These are phyloP conservation scores for Dysidea cf. avara DNA, from an alignment of 37 sponge, comb jelly and placozoan genomes.

Conservation along the genomic window DNA sequence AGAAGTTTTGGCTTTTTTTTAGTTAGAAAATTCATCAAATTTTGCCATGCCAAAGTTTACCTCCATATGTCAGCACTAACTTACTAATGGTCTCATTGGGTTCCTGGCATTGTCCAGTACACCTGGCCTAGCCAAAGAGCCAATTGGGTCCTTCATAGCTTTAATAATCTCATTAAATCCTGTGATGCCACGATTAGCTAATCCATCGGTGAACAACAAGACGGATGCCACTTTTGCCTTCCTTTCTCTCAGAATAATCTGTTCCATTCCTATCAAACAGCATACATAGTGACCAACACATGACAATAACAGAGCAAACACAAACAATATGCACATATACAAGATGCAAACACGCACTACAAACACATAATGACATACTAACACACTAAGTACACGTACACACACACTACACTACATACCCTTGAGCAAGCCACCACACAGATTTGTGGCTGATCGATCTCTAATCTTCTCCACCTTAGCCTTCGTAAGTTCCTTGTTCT, in stretches of 20 bases:
- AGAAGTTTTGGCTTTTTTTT: too few relatives aligned
- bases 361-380: not conserved
- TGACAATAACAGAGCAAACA: too few relatives aligned
- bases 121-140: not conserved
- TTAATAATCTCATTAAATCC: slow-evolving; percentile 51
- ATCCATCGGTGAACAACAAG: slow-evolving; percentile 88
- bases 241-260: slow-evolving; percentile 17
- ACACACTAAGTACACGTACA: not conserved
- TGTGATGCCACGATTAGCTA: slow-evolving; percentile 74
- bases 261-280: slow-evolving; percentile 47
- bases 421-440: slow-evolving; percentile 82
- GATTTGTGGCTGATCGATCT: slow-evolving; percentile 71
- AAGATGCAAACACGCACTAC: not conserved
- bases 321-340: too few relatives aligned
- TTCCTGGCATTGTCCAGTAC: too few relatives aligned
- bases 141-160: slow-evolving; percentile 63
- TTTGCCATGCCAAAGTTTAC: too few relatives aligned
- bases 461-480: slow-evolving; percentile 38
- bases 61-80: too few relatives aligned
- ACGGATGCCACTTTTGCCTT: slow-evolving; percentile 85
- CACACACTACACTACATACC: slow-evolving; percentile 19
- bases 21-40: too few relatives aligned
- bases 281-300: too few relatives aligned
- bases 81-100: too few relatives aligned
- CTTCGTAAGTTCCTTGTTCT: slow-evolving; percentile 61